Evolutionary conservation across 2,113 vertebrate species (phyloP).

Genomic region (Podarcis muralis): DNA sequence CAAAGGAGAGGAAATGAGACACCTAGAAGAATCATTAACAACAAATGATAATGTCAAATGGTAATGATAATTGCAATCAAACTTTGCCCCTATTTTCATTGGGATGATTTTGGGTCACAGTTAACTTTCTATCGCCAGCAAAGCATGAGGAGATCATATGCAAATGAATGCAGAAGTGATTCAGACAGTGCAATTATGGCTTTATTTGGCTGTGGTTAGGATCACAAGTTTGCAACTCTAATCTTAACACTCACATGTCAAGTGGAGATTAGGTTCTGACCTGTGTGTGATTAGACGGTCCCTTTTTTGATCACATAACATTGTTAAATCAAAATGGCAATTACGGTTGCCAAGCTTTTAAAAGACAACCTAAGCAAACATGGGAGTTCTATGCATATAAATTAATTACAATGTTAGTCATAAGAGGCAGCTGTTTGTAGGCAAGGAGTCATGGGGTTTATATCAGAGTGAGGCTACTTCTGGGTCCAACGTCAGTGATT

Average conservation of each 20-base stretch:
- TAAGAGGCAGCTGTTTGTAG: background rate
- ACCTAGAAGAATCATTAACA: background rate
- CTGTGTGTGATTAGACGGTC: background rate
- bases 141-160: background rate
- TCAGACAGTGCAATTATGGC: background rate
- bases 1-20: background rate
- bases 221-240: conserved; percentile 4
- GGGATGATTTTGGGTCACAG: conserved; percentile 26
- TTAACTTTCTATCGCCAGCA: conserved; percentile 10
- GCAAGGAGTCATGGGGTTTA: background rate
- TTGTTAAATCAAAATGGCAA: background rate
- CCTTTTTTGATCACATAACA: background rate
- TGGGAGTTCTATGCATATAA: background rate
- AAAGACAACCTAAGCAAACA: background rate
- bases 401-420: background rate
- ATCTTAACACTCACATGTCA: conserved; percentile 8
- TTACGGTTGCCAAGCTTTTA: background rate
- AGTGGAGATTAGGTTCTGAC: background rate
- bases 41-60: conserved; percentile 5
- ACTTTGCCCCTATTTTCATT: conserved; percentile 14
- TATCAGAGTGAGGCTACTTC: background rate
- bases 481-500: background rate
- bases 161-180: conserved; percentile 7
- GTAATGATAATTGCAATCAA: background rate
- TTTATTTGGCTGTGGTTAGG: background rate